Conservation (phyloP, 1,140 invertebrate genomes). For the Drosophila micromelanica region DNA sequence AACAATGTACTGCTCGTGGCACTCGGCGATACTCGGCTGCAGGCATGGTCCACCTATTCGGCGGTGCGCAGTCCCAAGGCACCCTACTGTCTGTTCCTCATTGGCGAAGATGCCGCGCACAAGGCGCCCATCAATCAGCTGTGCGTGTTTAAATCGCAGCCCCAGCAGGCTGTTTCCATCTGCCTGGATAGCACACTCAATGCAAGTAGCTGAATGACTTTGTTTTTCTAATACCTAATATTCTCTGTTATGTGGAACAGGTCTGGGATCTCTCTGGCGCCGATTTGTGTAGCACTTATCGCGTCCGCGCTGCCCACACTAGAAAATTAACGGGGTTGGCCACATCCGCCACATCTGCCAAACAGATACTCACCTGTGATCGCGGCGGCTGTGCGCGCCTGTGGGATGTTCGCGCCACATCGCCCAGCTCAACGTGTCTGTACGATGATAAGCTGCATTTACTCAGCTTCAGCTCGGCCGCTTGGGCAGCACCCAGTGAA, state of each 20-base stretch:
- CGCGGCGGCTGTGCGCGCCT: slow-evolving; percentile 61
- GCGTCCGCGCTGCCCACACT: slow-evolving; percentile 39
- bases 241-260: slow-evolving; percentile 18
- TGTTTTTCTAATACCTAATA: neutral
- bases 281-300: slow-evolving; percentile 51
- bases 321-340: slow-evolving; percentile 57
- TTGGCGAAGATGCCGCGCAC: slow-evolving; percentile 56
- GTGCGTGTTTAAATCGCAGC: slow-evolving; percentile 43
- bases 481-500: slow-evolving; percentile 52
- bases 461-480: slow-evolving; percentile 53
- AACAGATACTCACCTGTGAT: slow-evolving; percentile 62
- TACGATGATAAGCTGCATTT: slow-evolving; percentile 44
- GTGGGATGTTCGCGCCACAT: slow-evolving; percentile 59
- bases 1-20: slow-evolving; percentile 65
- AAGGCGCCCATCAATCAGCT: slow-evolving; percentile 61
- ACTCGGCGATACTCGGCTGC: slow-evolving; percentile 52
- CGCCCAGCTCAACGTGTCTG: slow-evolving; percentile 51
- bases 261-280: slow-evolving; percentile 65
- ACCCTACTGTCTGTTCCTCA: slow-evolving; percentile 55
- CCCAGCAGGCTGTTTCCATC: slow-evolving; percentile 41
- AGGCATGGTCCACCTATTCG: slow-evolving; percentile 70
- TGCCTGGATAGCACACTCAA: slow-evolving; percentile 52
- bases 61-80: slow-evolving; percentile 41
- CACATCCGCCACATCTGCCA: slow-evolving; percentile 27
- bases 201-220: slow-evolving; percentile 20